Conservation (phyloP, 1,140 invertebrate species). For the Pogonomyrmex californicus region DNA sequence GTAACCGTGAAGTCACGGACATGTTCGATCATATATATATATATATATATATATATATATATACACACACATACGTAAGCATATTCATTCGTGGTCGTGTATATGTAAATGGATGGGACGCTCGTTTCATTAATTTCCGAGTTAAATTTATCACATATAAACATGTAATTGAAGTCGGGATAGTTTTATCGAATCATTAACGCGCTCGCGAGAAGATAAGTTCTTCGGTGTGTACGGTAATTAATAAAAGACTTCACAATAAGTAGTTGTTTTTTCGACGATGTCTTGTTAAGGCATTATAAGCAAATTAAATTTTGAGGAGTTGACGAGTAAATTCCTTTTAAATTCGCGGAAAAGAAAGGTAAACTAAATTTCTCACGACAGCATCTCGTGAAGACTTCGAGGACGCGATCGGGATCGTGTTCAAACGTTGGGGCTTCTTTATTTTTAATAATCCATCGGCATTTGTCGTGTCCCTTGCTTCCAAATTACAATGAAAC, state of each 20-base stretch:
- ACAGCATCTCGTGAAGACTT: conserved; percentile 4
- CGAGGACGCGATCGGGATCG: not conserved
- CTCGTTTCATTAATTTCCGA: conserved; percentile 16
- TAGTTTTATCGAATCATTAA: not conserved
- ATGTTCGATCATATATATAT: not conserved
- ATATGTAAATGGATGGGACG: not conserved
- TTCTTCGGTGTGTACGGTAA: not conserved
- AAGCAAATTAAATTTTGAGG: conserved; percentile 1
- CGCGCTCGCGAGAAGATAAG: not conserved
- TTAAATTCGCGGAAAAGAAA: not conserved
- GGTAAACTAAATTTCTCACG: conserved; percentile 10
- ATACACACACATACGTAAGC: not conserved
- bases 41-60: not conserved
- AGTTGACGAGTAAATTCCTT: no score
- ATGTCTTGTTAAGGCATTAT: not conserved
- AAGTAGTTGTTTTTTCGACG: not conserved
- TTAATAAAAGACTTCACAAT: not conserved
- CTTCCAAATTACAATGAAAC: not conserved
- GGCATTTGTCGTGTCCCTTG: not conserved
- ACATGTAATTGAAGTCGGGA: not conserved
- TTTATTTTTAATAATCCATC: conserved; percentile 70
- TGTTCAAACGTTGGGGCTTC: conserved; percentile 65
- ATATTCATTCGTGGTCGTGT: not conserved
- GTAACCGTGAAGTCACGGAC: conserved; percentile 24
- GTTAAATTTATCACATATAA: not conserved